Percentiles rank a stretch among this genome's conserved stretches.
These are phyloP conservation scores for Blomia tropicalis DNA, from an alignment of 2,888 invertebrate genomes.

Conservation along the genomic window DNA sequence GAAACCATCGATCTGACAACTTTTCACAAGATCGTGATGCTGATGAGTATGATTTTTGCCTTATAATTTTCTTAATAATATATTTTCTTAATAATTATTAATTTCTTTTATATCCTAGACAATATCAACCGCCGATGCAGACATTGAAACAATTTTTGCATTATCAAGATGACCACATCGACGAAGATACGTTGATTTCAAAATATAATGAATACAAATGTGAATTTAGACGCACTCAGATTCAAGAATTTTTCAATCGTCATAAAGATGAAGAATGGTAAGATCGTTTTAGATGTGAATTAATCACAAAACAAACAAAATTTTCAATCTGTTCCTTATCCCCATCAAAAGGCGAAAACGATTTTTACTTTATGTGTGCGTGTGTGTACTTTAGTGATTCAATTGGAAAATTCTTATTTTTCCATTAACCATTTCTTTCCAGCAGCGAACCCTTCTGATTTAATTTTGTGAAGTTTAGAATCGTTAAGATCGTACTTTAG, in stretches of 20 bases:
- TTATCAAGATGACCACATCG: slow-evolving; percentile 91
- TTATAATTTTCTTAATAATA: background rate
- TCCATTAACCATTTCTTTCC: too few species aligned
- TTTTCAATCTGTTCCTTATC: background rate
- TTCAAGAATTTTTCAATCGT: slow-evolving; percentile 93
- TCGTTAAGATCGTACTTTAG: too few species aligned
- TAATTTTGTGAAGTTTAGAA: too few species aligned
- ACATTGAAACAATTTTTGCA: slow-evolving; percentile 88
- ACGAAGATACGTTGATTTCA: slow-evolving; percentile 84
- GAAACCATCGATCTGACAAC: background rate
- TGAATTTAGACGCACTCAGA: slow-evolving; percentile 85
- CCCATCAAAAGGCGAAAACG: too few species aligned
- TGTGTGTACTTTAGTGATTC: background rate
- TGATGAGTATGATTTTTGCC: background rate
- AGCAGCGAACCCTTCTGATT: too few species aligned
- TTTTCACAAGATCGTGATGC: slow-evolving; percentile 15
- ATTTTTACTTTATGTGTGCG: background rate
- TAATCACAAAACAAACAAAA: background rate
- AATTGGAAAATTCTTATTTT: background rate
- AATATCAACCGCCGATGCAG: slow-evolving; percentile 87
- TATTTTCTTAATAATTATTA: background rate
- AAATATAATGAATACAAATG: slow-evolving; percentile 97
- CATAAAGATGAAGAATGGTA: slow-evolving; percentile 99
- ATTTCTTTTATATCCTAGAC: slow-evolving; percentile 33
- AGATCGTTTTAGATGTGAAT: slow-evolving; percentile 37